phyloP scores from a whole-genome alignment of 2,113 vertebrate genomes.

The Dipodomys stephensi region DNA sequence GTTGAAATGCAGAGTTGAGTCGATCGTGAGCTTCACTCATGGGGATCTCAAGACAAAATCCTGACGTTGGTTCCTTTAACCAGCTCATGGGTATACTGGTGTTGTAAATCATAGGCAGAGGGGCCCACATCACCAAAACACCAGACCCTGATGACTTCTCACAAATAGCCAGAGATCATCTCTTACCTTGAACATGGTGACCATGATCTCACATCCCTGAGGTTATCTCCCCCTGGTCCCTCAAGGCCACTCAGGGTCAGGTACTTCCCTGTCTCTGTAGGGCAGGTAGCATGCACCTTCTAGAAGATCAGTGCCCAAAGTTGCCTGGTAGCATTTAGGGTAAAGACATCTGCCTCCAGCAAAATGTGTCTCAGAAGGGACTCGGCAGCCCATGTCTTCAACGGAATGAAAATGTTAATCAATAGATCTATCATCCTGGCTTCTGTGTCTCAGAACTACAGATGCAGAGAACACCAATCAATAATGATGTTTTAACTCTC shows the following conservation, averaged over 20 bases:
- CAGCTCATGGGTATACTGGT: no score
- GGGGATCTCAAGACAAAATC: not conserved
- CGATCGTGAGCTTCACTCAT: not conserved
- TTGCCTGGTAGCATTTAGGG: not conserved
- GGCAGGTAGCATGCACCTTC: not conserved
- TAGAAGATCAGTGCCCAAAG: not conserved
- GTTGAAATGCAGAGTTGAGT: not conserved
- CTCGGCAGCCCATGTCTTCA: slow-evolving; percentile 11
- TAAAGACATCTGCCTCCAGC: slow-evolving; percentile 45
- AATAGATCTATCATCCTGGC: slow-evolving; percentile 54
- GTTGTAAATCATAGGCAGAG: not conserved
- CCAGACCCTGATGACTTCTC: not conserved
- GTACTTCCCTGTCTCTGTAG: not conserved
- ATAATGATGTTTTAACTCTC: not conserved
- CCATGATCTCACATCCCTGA: not conserved
- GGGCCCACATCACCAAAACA: not conserved
- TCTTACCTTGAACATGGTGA: rapidly evolving
- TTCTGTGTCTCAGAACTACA: not conserved
- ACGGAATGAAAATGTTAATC: slow-evolving; percentile 68
- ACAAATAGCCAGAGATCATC: not conserved
- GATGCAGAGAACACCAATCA: not conserved
- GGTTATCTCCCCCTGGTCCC: not conserved
- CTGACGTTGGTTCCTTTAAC: not conserved
- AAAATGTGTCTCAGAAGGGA: slow-evolving; percentile 46
- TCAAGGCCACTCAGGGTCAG: not conserved